Evolutionary conservation across 1,140 invertebrate species (phyloP).

Genomic region (Drosophila paulistorum): DNA sequence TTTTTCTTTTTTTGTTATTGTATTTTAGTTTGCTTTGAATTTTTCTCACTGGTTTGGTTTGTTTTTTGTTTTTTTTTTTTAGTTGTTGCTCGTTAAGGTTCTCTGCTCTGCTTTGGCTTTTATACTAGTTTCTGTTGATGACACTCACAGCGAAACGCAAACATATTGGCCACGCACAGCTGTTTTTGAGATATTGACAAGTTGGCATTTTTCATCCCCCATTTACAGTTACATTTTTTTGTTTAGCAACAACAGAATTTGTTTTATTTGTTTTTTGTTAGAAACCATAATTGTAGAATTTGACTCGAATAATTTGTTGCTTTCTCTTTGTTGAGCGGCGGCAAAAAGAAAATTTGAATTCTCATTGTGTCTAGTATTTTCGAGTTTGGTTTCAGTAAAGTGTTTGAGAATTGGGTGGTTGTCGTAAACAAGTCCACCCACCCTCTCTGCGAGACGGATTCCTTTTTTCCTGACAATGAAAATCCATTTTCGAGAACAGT

Average conservation of each 20-base stretch:
- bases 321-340: not conserved
- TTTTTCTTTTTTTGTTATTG: not conserved
- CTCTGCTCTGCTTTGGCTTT: conserved; percentile 37
- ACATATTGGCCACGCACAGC: conserved; percentile 20
- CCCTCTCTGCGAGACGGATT: not conserved
- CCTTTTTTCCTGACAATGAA: conserved; percentile 63
- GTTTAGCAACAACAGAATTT: conserved; percentile 17
- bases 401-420: not conserved
- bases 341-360: not conserved
- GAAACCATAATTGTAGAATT: not conserved
- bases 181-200: conserved; percentile 18
- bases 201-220: conserved; percentile 7
- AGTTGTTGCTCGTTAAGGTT: conserved; percentile 21
- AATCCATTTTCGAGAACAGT: conserved; percentile 83
- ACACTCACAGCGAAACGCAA: conserved; percentile 22
- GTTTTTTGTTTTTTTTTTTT: conserved; percentile 11
- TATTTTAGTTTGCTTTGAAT: conserved; percentile 3
- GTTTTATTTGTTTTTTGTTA: conserved; percentile 11
- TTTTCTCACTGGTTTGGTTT: conserved; percentile 18
- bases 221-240: conserved; percentile 1
- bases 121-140: not conserved
- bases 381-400: not conserved
- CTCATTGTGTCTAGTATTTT: not conserved
- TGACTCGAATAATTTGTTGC: not conserved
- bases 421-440: not conserved